Evolutionary conservation across 1,140 invertebrate genomes (phyloP).

Genomic region (Lasioglossum albipes): DNA sequence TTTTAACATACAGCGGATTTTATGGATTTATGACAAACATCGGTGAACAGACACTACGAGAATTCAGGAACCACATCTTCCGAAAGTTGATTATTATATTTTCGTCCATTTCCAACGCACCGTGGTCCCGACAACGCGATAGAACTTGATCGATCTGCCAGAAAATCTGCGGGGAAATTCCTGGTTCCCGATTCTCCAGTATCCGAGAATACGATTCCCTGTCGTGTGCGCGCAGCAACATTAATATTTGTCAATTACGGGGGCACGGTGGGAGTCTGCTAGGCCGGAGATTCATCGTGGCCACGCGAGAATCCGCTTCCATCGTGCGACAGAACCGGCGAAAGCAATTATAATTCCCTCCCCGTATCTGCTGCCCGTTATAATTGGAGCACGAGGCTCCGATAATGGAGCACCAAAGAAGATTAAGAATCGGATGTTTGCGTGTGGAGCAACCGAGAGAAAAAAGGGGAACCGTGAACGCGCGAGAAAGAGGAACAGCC

Average conservation of each 20-base stretch:
- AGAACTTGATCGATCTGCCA: no score
- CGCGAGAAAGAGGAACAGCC: conserved; percentile 9
- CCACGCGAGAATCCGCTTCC: conserved; percentile 37
- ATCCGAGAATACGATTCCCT: conserved; percentile 23
- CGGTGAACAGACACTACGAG: no score
- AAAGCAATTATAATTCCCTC: conserved; percentile 77
- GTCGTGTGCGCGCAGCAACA: conserved; percentile 33
- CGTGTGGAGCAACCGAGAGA: conserved; percentile 29
- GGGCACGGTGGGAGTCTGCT: not conserved
- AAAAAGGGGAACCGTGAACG: not conserved
- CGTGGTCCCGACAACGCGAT: no score
- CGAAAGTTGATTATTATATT: no score
- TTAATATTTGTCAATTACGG: conserved; percentile 65
- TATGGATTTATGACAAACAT: no score
- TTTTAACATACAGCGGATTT: no score
- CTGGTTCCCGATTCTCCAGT: no score
- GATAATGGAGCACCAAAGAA: conserved; percentile 78
- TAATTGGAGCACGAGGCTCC: conserved; percentile 75
- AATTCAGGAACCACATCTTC: no score
- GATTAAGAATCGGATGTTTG: conserved; percentile 75
- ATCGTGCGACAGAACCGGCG: conserved; percentile 25
- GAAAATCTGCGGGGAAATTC: no score
- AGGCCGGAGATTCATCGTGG: conserved; percentile 28
- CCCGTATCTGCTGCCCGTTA: conserved; percentile 70
- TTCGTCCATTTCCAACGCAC: no score